A percentile compares a stretch with the other conserved stretches of the same genome.
phyloP scores from a whole-genome alignment of 2,888 invertebrate genomes.

The Eupithecia subfuscata region DNA sequence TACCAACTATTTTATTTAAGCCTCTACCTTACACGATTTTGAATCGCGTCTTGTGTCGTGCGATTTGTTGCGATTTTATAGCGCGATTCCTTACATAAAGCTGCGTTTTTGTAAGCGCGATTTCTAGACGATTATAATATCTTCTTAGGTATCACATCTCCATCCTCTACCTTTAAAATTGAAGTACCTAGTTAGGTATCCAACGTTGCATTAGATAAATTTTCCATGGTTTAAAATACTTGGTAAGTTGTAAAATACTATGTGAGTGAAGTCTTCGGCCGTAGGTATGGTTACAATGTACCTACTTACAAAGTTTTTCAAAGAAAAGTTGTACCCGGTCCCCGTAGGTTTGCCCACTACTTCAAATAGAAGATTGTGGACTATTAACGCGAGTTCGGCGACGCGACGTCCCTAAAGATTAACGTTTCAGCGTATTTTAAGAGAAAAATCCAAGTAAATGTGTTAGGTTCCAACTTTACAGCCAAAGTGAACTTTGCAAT shows the following conservation, averaged over 20 bases:
- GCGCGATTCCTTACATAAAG: too few relatives aligned
- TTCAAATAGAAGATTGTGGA: conserved; percentile 62
- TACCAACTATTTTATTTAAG: too few relatives aligned
- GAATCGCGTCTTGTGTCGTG: too few relatives aligned
- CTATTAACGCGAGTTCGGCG: conserved; percentile 59
- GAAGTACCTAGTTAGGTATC: background rate
- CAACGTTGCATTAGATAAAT: background rate
- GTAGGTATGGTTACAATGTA: background rate
- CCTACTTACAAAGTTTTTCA: background rate
- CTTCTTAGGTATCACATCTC: too few relatives aligned
- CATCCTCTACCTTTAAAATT: background rate
- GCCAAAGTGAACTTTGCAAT: conserved; percentile 46
- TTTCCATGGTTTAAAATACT: background rate
- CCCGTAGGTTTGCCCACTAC: conserved; percentile 58
- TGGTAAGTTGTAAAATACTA: background rate
- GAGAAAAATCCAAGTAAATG: conserved; percentile 51
- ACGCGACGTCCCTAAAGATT: conserved; percentile 51
- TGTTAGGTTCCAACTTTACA: conserved; percentile 47
- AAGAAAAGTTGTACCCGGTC: conserved; percentile 33
- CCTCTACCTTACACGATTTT: too few relatives aligned
- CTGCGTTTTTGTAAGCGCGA: too few relatives aligned
- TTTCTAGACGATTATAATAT: too few relatives aligned
- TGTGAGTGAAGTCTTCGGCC: background rate
- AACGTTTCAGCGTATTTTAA: conserved; percentile 49
- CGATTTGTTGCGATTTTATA: too few relatives aligned